Base-by-base conservation (phyloP, 2,113 vertebrate genomes). In the Platysteira castanea region DNA sequence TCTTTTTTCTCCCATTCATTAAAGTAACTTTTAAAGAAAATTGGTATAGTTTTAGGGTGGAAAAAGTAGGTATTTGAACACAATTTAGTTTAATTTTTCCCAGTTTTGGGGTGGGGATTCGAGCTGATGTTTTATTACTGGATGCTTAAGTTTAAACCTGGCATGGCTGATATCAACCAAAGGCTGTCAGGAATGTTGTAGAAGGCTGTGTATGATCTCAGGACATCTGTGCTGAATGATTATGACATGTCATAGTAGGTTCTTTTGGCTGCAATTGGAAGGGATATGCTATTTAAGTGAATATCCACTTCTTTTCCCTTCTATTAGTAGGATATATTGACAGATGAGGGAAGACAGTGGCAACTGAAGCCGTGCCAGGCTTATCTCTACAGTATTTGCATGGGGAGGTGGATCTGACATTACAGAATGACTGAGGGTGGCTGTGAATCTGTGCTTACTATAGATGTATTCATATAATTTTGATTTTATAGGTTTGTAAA, bases 311-410 rank as follows among this genome's bases (percentile, higher is more conserved):
- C 35, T 78, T 86, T 92, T 75, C 26, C 17, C n/a, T 87, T 84
- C 71, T 76, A 65, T 93, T 91, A 73, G 59, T 42, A 57, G 67
- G 63, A 35, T 49, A 61, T 46, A 87, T 59, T 87, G 91, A 91
- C 89, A 96, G 79, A 96, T 90, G 39, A 94, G 52, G 26, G 41
- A 85, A 95, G 89, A 90, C 75, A 87, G 81, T 31, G 42, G 87
- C 70, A 85, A 39, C 39, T 91, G 84, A 95, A 87, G 13, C 21
- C 31, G 33, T 80, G 84, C 70, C 89, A 93, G 75, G 47, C 14
- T 87, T 91, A 69, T 20, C 41, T 79, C 35, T 49, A 21, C 41
- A 41, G 28, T 26, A 60, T 89, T 87, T 91, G 37, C 56, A 60
- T 50, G 52, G 64, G 64, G 76, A 95, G 83, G 59, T 92, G 60